Evolutionary conservation across 2,888 invertebrate species (phyloP), one percentile per base, ranked within the genome.

Genomic region (Bombylius major): DNA sequence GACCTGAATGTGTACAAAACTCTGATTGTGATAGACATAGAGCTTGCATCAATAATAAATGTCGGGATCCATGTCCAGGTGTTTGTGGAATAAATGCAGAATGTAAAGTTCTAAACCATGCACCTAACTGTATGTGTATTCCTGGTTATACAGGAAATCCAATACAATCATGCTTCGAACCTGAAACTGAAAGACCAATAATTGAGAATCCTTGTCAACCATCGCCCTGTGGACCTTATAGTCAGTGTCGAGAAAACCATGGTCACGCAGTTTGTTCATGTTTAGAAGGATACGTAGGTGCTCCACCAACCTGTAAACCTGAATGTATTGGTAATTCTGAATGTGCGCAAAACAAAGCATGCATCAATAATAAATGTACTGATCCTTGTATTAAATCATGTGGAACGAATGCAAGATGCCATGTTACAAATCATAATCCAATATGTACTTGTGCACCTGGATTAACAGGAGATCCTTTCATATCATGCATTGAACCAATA

Each of bases 1-100:
- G 87, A 63, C 87, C 87, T n/a, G 86, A 88, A 76, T 89, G 88
- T 69, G 80, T 86, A 48, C 83, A 86, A 74, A 88, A 87, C 69
- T 81, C 82, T 54, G 88, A 88, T 67, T 89, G 89, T 69, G 76
- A 82, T 62, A 77, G 79, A 63, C 79, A 83, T 62, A 82, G 77
- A 71, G 84, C 87, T 56, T 90, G 90, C 75, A 79, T 83, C 60
- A 84, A 83, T 70, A 85, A 86, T 71, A 87, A 86, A 76, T 89
- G 89, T 69, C 78, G 79, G 67, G 82, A 89, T 72, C 88, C 89
- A 55, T 89, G 89, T 69, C 82, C 82, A 57, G 87, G 87, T 61
- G 82, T 80, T 59, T 89, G 89, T 71, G 89, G 88, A 62, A 76
- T 84, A 61, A 85, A 86, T 69, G 85, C 88, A 33, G 84, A 85